These are phyloP conservation scores for Phyto melanocephala DNA, from an alignment of 2,888 invertebrate genomes.

Conservation along the genomic window DNA sequence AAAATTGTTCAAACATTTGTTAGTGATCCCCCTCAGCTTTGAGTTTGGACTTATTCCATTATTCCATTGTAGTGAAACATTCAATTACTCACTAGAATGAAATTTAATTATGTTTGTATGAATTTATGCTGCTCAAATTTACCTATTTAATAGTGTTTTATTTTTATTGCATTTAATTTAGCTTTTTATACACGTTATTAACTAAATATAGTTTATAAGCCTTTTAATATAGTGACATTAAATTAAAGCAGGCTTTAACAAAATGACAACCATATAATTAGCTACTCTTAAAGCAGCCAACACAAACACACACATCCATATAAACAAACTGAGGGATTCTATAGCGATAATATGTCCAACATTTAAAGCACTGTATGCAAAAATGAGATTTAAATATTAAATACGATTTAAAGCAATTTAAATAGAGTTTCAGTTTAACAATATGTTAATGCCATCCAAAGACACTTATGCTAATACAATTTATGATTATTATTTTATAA, in stretches of 20 bases:
- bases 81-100: too few species aligned
- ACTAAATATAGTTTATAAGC: slow-evolving; percentile 14
- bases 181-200: slow-evolving; percentile 11
- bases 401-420: background rate
- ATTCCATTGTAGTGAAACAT: too few species aligned
- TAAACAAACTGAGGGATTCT: background rate
- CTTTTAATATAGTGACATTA: slow-evolving; percentile 5
- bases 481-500: too few species aligned
- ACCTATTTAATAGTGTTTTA: slow-evolving; percentile 11
- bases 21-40: too few species aligned
- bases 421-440: background rate
- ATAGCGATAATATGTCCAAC: background rate
- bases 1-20: too few species aligned
- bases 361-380: background rate
- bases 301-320: background rate
- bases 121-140: background rate
- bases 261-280: background rate
- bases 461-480: too few species aligned
- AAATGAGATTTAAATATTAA: background rate
- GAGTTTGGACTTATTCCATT: too few species aligned
- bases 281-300: background rate
- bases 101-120: background rate
- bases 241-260: slow-evolving; percentile 14
- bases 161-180: background rate
- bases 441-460: background rate